phyloP scores from a whole-genome alignment of 2,113 vertebrate genomes.

The Eretmochelys imbricata region DNA sequence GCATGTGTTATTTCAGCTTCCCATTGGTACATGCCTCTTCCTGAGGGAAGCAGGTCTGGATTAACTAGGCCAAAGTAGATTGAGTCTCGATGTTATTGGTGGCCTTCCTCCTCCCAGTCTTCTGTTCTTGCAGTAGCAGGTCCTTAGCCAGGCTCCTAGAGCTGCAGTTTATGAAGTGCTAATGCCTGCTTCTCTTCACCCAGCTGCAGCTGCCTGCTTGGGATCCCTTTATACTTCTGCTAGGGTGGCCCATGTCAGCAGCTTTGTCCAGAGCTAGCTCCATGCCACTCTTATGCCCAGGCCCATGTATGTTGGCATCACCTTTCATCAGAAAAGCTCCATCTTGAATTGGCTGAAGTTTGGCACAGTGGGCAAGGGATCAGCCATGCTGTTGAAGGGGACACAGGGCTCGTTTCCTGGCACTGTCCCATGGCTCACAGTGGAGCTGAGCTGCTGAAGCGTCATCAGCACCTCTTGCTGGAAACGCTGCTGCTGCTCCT shows the following conservation, averaged over 20 bases:
- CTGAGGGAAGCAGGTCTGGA: not conserved
- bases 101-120: not conserved
- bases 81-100: rapidly evolving
- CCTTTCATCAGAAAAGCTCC: constrained; percentile 40
- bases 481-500: constrained; percentile 84
- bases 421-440: not conserved
- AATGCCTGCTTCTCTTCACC: not conserved
- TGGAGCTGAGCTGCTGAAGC: constrained; percentile 81
- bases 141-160: not conserved
- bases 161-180: not conserved
- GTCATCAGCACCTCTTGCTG: constrained; percentile 87
- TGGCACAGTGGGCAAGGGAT: constrained; percentile 68
- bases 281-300: not conserved
- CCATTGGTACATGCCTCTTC: not conserved
- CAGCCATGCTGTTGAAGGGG: constrained; percentile 31
- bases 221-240: not conserved
- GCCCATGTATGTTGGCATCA: rapidly evolving
- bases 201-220: not conserved
- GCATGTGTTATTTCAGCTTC: not conserved
- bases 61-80: not conserved
- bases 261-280: not conserved
- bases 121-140: not conserved
- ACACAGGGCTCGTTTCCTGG: not conserved
- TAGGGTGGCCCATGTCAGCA: not conserved
- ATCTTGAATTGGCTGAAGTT: constrained; percentile 78